Percentiles rank a stretch among this genome's conserved stretches.
Evolutionary conservation across 2,888 invertebrate species (phyloP).

Genomic region (Napeogenes inachia): DNA sequence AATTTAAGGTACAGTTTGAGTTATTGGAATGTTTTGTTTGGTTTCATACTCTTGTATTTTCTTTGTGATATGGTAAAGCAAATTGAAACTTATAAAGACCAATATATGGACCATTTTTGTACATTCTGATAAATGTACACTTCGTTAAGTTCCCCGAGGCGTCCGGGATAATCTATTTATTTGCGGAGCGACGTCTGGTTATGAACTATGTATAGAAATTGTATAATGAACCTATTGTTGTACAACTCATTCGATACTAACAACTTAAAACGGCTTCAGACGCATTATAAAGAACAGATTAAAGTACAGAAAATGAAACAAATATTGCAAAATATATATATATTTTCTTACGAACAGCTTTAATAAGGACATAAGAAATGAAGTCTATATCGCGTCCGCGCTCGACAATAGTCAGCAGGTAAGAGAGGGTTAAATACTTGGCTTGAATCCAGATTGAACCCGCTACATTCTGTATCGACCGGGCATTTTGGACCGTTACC

Average conservation of each 20-base stretch:
- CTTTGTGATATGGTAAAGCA: constrained; percentile 12
- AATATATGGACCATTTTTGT: constrained; percentile 15
- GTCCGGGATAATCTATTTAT: constrained; percentile 35
- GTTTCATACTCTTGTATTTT: constrained; percentile 11
- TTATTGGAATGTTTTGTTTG: constrained; percentile 11
- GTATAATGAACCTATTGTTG: constrained; percentile 23
- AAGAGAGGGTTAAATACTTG: constrained; percentile 19
- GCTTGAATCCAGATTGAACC: constrained; percentile 17
- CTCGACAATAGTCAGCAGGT: neutral
- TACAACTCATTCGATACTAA: constrained; percentile 11
- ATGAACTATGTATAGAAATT: constrained; percentile 26
- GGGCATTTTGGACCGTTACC: neutral
- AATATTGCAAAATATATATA: too few relatives aligned
- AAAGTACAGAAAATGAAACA: too few relatives aligned
- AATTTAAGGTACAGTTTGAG: constrained; percentile 16
- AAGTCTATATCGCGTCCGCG: neutral
- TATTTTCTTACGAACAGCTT: too few relatives aligned
- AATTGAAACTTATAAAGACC: constrained; percentile 15
- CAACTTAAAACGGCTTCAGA: constrained; percentile 5
- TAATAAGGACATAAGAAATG: too few relatives aligned
- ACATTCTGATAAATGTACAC: constrained; percentile 13
- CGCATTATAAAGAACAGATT: neutral
- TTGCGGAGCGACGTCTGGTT: constrained; percentile 29
- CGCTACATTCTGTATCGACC: constrained; percentile 16
- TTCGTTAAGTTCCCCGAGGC: constrained; percentile 30